Evolutionary conservation across 2,113 vertebrate genomes (phyloP), one percentile per base, ranked within the genome.

Genomic region (Synodontis membranacea): DNA sequence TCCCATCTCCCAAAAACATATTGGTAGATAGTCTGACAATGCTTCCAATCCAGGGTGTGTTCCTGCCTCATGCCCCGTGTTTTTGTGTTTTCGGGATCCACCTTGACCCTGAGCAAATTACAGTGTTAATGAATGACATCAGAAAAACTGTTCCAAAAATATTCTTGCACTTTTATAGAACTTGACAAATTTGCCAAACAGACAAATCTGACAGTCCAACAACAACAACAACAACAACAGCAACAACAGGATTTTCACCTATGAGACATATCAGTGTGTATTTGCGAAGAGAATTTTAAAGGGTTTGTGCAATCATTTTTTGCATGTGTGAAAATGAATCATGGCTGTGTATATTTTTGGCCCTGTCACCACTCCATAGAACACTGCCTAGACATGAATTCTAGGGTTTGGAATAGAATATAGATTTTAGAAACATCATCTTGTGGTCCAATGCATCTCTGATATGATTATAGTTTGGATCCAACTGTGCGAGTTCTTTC

Each of bases 401-500:
- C 70, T 46, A 46, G 68, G 68, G 19, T 72, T 72, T 72, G 37
- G 37, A 23, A 34, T 4, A 31, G n/a, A 64, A 4, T 68, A 23
- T 72, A 42, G 21, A 75, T 44, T 74, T 72, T 74, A 10, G n/a
- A n/a, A 80, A 80, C 17, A 46, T 39, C 23, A 31, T 48, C 44
- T 54, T 23, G 76, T 80, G 19, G 37, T 54, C 17, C 28, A n/a
- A 52, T 4, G 50, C 37, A 58, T 72, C 39, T 85, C 74, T 34
- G 58, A 72, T 80, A 64, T 64, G 50, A 56, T 58, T 81, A 19
- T 28, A 80, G 60, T 42, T 80, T 11, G 31, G 34, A 83, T 86
- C 74, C 62, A 79, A 68, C 70, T 56, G 7, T 76, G 78, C 62
- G 60, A 78, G 84, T 52, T 87, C 2, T 80, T 86, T 80, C 42